Evolutionary conservation across 2,888 invertebrate genomes (phyloP), one percentile per base, ranked within the genome.

Genomic region (Pinctada fucata): DNA sequence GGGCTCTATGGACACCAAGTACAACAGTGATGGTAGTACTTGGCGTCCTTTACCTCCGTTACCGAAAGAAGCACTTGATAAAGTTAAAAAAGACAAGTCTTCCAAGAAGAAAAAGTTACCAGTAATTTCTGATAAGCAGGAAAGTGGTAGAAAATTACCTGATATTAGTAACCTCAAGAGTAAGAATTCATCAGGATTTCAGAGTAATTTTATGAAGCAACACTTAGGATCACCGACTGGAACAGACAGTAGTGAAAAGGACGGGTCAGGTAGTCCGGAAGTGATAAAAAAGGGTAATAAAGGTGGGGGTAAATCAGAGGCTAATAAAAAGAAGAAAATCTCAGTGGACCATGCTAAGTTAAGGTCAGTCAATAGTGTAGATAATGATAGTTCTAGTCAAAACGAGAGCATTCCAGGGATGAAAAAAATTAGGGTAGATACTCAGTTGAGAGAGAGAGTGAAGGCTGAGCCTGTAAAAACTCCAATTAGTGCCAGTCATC

Each of bases 371-470:
- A 80, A 72, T 64, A 80, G 80, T 64, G 48, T 77, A 63, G 82
- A 84, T 47, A 79, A 75, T 58, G 84, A 84, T 31, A 85, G 84
- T 81, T 83, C 78, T 66, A 84, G 84, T 83, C 77, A 77, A 58
- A 83, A 81, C 16, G 80, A 81, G 68, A 83, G 83, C 52, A 77
- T 65, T 13, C 80, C 76, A 58, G 81, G 79, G 52, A 87, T 84
- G 81, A 89, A 87, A 75, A 86, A 87, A 78, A 89, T 90, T 74
- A 87, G 87, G 52, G 86, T 89, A 0, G 89, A 89, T 66, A 80
- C 76, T 13, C 87, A 85, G 74, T 71, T 89, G 6, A 82, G 81
- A 64, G 79, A 83, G 48, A 79, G 81, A 48, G 13, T 85, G 2
- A 83, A 82, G 49, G 81, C 82, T 50, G 82, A 84, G 72, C 75